Evolutionary conservation across 2,888 invertebrate species (phyloP).

Genomic region (Dermolepida albohirtum): DNA sequence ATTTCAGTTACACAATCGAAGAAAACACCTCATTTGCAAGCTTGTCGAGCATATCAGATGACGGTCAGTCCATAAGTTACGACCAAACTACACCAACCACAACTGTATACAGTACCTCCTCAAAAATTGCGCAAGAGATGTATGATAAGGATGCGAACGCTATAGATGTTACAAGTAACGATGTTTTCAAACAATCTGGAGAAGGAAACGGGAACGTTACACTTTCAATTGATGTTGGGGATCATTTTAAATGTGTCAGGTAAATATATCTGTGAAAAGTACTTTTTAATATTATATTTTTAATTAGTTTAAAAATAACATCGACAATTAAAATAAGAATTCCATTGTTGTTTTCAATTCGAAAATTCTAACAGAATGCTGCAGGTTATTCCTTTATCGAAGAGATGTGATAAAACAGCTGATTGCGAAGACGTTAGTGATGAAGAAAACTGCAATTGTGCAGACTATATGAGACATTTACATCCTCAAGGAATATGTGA

Average conservation of each 20-base stretch:
- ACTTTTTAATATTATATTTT: neutral
- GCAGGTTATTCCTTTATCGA: conserved; percentile 71
- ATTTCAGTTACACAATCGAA: conserved; percentile 37
- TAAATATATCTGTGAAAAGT: conserved; percentile 6
- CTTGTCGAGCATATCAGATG: conserved; percentile 46
- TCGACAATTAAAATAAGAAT: neutral
- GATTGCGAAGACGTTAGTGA: conserved; percentile 89
- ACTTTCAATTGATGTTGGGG: neutral
- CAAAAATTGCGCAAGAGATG: neutral
- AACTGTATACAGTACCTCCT: neutral
- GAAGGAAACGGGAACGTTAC: neutral
- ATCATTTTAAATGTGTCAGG: conserved; percentile 34
- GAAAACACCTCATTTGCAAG: conserved; percentile 47
- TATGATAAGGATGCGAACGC: conserved; percentile 1
- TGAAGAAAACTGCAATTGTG: conserved; percentile 79
- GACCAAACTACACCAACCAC: conserved; percentile 31
- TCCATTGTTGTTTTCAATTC: neutral
- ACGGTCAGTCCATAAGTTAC: conserved; percentile 46
- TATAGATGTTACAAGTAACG: neutral
- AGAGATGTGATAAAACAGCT: conserved; percentile 75
- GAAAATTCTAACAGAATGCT: conserved; percentile 68
- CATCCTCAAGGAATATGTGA: conserved; percentile 76
- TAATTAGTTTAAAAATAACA: too few species aligned
- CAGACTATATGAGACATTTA: conserved; percentile 72
- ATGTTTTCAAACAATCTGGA: neutral